phyloP scores from a whole-genome alignment of 2,888 invertebrate species.

The Chirona hameri region DNA sequence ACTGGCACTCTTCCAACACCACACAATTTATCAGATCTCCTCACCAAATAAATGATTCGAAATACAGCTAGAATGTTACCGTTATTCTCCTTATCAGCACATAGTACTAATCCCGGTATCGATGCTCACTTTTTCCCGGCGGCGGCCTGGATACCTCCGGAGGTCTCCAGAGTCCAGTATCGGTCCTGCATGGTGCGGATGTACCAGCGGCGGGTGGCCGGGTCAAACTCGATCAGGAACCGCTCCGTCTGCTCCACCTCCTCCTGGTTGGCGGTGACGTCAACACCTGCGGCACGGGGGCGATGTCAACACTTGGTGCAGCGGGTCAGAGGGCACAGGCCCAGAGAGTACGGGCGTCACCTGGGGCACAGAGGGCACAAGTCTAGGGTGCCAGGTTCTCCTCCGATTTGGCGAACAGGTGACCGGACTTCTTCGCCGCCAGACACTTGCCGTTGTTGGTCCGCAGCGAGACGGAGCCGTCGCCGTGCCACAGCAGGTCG shows the following conservation, averaged over 20 bases:
- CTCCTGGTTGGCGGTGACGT: constrained; percentile 95
- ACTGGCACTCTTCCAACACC: no score
- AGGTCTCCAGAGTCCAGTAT: constrained; percentile 91
- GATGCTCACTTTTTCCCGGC: constrained; percentile 69
- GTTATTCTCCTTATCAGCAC: no score
- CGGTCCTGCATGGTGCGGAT: constrained; percentile 93
- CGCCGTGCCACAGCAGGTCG: constrained; percentile 86
- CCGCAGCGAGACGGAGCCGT: constrained; percentile 85
- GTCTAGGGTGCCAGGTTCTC: no score
- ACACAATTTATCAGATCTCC: no score
- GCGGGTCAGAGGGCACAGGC: no score
- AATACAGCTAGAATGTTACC: no score
- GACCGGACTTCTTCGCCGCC: constrained; percentile 90
- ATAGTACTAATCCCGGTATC: neutral
- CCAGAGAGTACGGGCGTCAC: no score
- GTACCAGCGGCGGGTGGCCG: constrained; percentile 65
- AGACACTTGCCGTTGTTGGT: constrained; percentile 93
- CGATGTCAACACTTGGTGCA: no score
- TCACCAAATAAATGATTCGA: no score
- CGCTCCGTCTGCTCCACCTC: constrained; percentile 95
- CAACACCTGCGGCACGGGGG: constrained; percentile 68
- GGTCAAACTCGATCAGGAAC: constrained; percentile 75
- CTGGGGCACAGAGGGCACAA: no score
- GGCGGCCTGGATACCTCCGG: constrained; percentile 89
- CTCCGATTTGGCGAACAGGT: constrained; percentile 83